These are phyloP conservation scores for Tipula helvola DNA, from an alignment of 2,888 invertebrate genomes.

Conservation along the genomic window DNA sequence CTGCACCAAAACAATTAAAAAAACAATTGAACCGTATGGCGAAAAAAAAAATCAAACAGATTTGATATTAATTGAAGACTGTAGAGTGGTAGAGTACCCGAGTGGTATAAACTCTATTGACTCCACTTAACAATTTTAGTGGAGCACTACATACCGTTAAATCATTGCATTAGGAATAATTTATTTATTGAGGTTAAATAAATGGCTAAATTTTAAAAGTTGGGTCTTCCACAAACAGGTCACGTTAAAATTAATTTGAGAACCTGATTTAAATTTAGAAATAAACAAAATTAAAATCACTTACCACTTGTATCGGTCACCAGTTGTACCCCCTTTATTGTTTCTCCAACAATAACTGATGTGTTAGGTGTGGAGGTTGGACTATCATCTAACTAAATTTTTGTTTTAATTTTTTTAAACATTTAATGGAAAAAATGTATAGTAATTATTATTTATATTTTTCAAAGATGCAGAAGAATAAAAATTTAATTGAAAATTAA, in stretches of 20 bases:
- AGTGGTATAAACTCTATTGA: no score
- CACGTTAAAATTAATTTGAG: not conserved
- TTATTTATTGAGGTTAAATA: no score
- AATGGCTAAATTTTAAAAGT: no score
- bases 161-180: no score
- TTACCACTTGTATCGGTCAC: constrained; percentile 20
- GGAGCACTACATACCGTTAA: no score
- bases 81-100: no score
- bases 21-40: no score
- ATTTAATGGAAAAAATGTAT: not conserved
- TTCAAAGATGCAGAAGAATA: not conserved
- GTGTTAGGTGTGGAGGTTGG: constrained; percentile 11
- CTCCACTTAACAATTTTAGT: no score
- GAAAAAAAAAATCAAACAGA: no score
- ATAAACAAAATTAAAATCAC: not conserved
- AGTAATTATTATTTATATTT: not conserved
- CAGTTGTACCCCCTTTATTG: constrained; percentile 18
- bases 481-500: not conserved
- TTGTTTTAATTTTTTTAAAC: not conserved
- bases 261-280: not conserved
- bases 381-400: constrained; percentile 13
- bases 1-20: no score
- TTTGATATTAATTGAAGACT: no score
- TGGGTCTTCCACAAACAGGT: no score
- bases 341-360: constrained; percentile 20